phyloP scores from a whole-genome alignment of 2,797 vertebrate species.

The Xiphophorus birchmanni region DNA sequence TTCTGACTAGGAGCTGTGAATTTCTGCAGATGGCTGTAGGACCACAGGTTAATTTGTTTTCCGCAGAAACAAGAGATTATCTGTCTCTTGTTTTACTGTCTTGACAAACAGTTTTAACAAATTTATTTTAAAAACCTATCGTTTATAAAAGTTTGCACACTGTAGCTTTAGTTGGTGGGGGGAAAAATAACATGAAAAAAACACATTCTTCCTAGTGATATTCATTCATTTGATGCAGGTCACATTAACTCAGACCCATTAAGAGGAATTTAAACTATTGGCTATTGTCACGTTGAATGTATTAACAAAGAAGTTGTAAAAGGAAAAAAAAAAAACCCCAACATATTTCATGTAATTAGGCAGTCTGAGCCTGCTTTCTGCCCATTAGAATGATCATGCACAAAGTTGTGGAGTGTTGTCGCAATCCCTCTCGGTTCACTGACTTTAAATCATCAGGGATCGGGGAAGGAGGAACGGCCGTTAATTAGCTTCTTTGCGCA shows the following conservation, averaged over 20 bases:
- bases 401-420: constrained; percentile 12
- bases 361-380: neutral
- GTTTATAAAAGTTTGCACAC: neutral
- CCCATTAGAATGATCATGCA: constrained; percentile 23
- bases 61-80: neutral
- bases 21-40: neutral
- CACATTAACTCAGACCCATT: neutral
- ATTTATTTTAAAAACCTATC: neutral
- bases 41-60: neutral
- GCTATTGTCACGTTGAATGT: neutral
- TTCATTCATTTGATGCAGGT: neutral
- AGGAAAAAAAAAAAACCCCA: neutral
- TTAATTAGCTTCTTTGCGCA: constrained; percentile 34
- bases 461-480: neutral
- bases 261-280: neutral
- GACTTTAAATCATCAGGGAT: constrained; percentile 33
- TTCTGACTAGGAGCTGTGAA: neutral
- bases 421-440: constrained; percentile 23
- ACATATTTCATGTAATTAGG: neutral
- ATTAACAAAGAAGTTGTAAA: neutral
- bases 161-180: neutral
- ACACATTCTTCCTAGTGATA: neutral
- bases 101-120: neutral
- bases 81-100: neutral
- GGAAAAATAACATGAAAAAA: neutral